A percentile compares a stretch with the other conserved stretches of the same genome.
Conservation (phyloP, 2,113 vertebrate species). For the Mohoua ochrocephala region DNA sequence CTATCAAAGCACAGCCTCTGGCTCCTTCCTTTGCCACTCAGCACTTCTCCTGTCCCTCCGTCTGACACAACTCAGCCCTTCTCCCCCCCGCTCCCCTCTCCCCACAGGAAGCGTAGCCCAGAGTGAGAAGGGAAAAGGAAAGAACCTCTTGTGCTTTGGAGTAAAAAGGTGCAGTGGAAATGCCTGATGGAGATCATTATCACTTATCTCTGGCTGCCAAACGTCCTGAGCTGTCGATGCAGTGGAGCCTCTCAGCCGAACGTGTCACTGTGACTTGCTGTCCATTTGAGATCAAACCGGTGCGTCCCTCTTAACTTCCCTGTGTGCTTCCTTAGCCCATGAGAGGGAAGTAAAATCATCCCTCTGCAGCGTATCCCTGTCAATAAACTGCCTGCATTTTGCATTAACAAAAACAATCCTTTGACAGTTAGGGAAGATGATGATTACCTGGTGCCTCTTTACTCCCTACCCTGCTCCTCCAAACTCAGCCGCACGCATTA, state of each 20-base stretch:
- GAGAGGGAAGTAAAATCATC: background rate
- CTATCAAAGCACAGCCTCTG: background rate
- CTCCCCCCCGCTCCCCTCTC: background rate
- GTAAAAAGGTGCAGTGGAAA: background rate
- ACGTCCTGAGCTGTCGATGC: background rate
- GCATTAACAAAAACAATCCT: conserved; percentile 13
- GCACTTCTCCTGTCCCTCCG: background rate
- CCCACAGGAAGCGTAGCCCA: background rate
- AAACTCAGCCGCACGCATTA: background rate
- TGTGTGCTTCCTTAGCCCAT: background rate
- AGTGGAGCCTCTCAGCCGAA: background rate
- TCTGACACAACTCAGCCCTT: background rate
- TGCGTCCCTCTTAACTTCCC: background rate
- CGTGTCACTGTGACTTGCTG: background rate
- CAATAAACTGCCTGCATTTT: conserved; percentile 29
- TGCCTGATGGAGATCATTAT: background rate
- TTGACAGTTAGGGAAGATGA: conserved; percentile 6
- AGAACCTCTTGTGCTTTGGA: background rate
- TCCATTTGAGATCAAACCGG: conserved; percentile 26
- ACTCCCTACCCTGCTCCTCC: background rate
- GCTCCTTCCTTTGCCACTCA: background rate
- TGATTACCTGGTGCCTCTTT: conserved; percentile 2
- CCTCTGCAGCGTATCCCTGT: background rate
- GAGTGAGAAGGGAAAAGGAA: background rate
- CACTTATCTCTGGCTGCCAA: background rate